Base-by-base conservation (phyloP, 2,888 invertebrate genomes). In the Selenia dentaria region DNA sequence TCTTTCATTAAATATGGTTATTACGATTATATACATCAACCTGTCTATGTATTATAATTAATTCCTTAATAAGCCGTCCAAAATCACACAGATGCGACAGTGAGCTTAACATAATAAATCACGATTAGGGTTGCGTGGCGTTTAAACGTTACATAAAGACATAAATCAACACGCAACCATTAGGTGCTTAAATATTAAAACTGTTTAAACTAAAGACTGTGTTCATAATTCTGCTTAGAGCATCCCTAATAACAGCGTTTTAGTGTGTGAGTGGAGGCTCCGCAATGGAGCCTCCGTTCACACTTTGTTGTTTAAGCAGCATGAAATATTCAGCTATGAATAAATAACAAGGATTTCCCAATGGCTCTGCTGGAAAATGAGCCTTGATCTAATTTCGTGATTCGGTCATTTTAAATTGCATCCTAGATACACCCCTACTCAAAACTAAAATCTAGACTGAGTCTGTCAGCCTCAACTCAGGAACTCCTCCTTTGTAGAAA, bases 141-240 rank as follows among this genome's bases (percentile, higher is more conserved):
- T 61, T 43, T 51, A 59, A 56, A 54, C 54, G 51, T 63, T 74
- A 74, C 63, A 67, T 70, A 54, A 59, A 61, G 64, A 66, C 65
- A 67, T 74, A 74, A 75, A 77, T 77, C 73, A 72, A 67, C 64
- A 64, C 62, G 48, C 48, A 47, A 52, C 61, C 66, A 65, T 70
- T 65, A 65, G 46, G 60, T 64, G 64, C 57, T 68, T 67, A 69
- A 77, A 73, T 73, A 77, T 71, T 74, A 66, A 67, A 66, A 64
- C 51, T 62, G 59, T 56, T 50, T 54, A 59, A 59, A 54, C 54
- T 42, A 51, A 43, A 24, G 37, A 42, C 51, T 61, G 49, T 59
- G 60, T 62, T 62, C 57, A 62, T 64, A 59, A 61, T 57, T 58
- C 55, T 44, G 14, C 39, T 29, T 39, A 31, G 39, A 45, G 48